Base-by-base conservation (phyloP, 2,888 invertebrate genomes). In the Ophion slaviceki region DNA sequence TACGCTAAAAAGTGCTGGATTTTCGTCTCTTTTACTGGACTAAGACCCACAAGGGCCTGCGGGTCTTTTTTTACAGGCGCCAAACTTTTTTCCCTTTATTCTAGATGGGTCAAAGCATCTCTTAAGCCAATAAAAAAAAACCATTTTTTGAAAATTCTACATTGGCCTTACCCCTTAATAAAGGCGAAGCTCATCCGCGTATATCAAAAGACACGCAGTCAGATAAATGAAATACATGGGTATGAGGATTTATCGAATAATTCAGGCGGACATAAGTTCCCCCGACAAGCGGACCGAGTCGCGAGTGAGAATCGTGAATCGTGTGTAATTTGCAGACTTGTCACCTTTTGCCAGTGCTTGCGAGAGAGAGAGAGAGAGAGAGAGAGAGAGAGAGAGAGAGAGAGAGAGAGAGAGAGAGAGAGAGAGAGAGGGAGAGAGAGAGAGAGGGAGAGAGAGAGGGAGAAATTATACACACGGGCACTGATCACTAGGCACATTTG, bases 281-380 rank as follows among this genome's bases (percentile, higher is more conserved):
- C 72, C 82, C 71, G 68, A 45, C 2, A 45, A 64, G 28, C 59
- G 32, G 20, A 71, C 40, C 17, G 40, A 71, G 5, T 64, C 57
- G 59, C 70, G 28, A 40, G n/a, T 2, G 53, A 8, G 61, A 36
- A 82, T 66, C 82, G 82, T 68, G 61, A 36, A 82, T 66, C 82
- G 82, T 68, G 66, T 68, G 85, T 80, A 86, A 86, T 86, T 86
- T 86, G 86, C 86, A 82, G 80, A 86, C 77, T 82, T 86, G 86
- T 86, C 86, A 83, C 76, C 80, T 80, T 24, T 67, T 66, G 36
- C 77, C 67, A 59, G 72, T 28, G 24, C 28, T 10, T 72, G 67
- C 77, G 24, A 70, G 32, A 32, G 32, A 32, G 32, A 32, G 0
- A 4, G 32, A 32, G 32, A 32, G 32, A 32, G 32, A 32, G 32